Evolutionary conservation across 2,113 vertebrate species (phyloP).

Genomic region (Mesocricetus auratus): DNA sequence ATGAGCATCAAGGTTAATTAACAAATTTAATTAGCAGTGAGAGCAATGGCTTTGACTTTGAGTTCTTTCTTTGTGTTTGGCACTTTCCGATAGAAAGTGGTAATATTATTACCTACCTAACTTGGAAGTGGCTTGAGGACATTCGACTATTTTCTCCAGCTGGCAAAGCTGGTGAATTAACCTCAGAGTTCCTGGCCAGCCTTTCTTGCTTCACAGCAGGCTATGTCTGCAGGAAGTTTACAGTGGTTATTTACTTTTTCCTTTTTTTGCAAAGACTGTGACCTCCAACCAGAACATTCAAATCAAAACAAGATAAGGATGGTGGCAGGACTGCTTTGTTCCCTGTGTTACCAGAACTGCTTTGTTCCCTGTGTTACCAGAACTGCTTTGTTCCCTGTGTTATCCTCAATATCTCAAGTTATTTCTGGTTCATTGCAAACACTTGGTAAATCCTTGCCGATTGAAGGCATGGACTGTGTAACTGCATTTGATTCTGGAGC

Average conservation of each 20-base stretch:
- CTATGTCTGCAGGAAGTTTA: neutral
- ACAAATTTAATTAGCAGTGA: slow-evolving; percentile 24
- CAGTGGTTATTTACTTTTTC: neutral
- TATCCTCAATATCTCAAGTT: neutral
- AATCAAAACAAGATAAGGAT: neutral
- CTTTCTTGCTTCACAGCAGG: neutral
- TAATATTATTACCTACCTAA: neutral
- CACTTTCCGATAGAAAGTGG: neutral
- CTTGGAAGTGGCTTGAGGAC: neutral
- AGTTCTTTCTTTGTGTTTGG: neutral
- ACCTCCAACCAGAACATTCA: neutral
- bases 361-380: neutral
- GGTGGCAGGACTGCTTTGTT: neutral
- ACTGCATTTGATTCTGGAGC: neutral
- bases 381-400: neutral
- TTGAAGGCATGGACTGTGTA: slow-evolving; percentile 13
- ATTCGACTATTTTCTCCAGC: neutral
- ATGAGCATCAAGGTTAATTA: neutral
- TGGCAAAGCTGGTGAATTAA: neutral
- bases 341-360: neutral
- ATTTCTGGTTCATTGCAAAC: neutral
- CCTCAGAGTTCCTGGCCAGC: neutral
- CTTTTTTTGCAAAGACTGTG: neutral
- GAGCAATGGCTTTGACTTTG: neutral
- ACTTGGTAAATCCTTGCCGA: neutral